Conservation (phyloP, 1,140 invertebrate species). For the Andricus grossulariae region DNA sequence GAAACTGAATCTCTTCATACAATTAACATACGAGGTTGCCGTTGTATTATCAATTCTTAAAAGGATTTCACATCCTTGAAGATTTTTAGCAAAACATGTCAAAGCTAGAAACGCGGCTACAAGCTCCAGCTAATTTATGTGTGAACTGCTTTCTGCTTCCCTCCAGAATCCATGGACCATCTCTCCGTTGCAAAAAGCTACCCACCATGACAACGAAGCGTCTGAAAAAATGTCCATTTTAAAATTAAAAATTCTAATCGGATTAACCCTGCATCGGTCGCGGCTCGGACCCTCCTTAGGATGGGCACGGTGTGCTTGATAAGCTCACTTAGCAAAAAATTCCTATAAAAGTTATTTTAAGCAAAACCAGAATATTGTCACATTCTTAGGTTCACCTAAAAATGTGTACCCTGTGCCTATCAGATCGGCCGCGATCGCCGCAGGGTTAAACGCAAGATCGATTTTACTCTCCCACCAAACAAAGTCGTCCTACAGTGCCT, state of each 20-base stretch:
- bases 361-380: too few species aligned
- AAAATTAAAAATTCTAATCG: conserved; percentile 37
- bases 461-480: conserved; percentile 39
- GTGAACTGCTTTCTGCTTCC: not conserved
- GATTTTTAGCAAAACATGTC: conserved; percentile 19
- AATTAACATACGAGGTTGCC: too few species aligned
- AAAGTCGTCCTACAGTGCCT: not conserved
- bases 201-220: conserved; percentile 55
- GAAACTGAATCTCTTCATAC: not conserved
- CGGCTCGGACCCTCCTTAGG: too few species aligned
- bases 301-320: too few species aligned
- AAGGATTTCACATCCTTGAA: not conserved
- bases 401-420: too few species aligned
- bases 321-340: too few species aligned
- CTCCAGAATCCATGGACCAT: conserved; percentile 14
- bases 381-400: too few species aligned
- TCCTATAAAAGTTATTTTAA: too few species aligned
- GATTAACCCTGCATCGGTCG: conserved; percentile 28
- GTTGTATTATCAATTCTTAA: not conserved
- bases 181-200: conserved; percentile 37
- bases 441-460: too few species aligned
- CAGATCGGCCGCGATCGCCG: too few species aligned
- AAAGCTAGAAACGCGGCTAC: conserved; percentile 32
- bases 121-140: conserved; percentile 28
- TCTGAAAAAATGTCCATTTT: conserved; percentile 57